Evolutionary conservation across 1,140 invertebrate genomes (phyloP).

Genomic region (Drosophila elegans): DNA sequence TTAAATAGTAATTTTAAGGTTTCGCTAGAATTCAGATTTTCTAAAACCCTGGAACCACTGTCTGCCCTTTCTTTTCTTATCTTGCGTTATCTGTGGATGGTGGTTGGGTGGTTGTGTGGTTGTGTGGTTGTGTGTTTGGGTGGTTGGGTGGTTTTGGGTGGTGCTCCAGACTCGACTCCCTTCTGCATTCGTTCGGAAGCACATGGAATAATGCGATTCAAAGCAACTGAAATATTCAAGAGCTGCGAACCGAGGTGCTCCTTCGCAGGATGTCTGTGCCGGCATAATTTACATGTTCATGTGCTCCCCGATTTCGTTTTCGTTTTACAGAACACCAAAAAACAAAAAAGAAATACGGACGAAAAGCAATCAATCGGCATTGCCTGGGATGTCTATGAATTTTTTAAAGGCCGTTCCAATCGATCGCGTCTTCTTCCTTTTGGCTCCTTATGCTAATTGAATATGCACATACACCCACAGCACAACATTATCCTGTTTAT

Average conservation of each 20-base stretch:
- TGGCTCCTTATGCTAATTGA: constrained; percentile 52
- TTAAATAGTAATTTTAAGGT: too few relatives aligned
- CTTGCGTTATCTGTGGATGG: background rate
- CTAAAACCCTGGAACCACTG: constrained; percentile 8
- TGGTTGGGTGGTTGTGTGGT: background rate
- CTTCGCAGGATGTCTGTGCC: constrained; percentile 4
- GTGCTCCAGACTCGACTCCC: constrained; percentile 1
- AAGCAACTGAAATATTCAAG: constrained; percentile 64
- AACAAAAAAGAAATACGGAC: constrained; percentile 11
- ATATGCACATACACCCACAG: constrained; percentile 36
- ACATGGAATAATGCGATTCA: constrained; percentile 55
- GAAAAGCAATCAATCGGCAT: constrained; percentile 69
- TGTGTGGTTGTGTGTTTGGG: background rate
- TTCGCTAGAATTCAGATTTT: too few relatives aligned
- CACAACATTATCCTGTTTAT: constrained; percentile 26
- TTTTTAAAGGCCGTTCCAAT: constrained; percentile 55
- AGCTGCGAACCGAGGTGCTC: constrained; percentile 20
- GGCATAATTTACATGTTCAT: constrained; percentile 44
- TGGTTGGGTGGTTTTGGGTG: background rate
- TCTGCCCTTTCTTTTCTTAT: background rate
- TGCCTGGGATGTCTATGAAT: constrained; percentile 59
- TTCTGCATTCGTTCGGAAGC: background rate
- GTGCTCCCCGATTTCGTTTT: constrained; percentile 13
- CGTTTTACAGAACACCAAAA: constrained; percentile 1
- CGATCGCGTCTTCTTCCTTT: constrained; percentile 40